These are phyloP conservation scores for Limonius californicus DNA, from an alignment of 1,140 invertebrate species.

Conservation along the genomic window DNA sequence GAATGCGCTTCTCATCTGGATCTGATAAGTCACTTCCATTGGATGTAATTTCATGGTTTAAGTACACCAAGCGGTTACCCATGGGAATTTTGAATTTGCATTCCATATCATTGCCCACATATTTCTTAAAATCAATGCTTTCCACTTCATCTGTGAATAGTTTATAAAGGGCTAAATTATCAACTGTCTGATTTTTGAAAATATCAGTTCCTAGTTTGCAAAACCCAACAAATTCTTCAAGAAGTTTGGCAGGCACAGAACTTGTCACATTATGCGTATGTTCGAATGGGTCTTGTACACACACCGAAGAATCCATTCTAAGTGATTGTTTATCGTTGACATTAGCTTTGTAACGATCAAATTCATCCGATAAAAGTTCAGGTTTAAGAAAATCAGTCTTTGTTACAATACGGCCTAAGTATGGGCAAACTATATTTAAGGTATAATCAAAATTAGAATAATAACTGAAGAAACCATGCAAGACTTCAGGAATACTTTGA, in stretches of 20 bases:
- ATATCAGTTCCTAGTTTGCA: constrained; percentile 28
- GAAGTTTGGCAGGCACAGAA: constrained; percentile 38
- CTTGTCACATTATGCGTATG: constrained; percentile 53
- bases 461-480: constrained; percentile 60
- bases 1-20: background rate
- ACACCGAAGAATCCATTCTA: constrained; percentile 48
- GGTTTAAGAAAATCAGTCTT: constrained; percentile 47
- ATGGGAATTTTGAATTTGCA: constrained; percentile 21
- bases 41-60: constrained; percentile 13
- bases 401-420: constrained; percentile 49
- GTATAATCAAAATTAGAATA: constrained; percentile 53
- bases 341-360: constrained; percentile 49
- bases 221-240: constrained; percentile 28
- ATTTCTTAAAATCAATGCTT: constrained; percentile 15
- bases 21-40: background rate
- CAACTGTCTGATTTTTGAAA: constrained; percentile 15
- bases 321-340: constrained; percentile 38
- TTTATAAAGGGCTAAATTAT: constrained; percentile 25
- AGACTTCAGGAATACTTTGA: constrained; percentile 46
- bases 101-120: background rate
- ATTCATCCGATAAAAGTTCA: constrained; percentile 44
- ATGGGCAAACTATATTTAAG: constrained; percentile 52
- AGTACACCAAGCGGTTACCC: background rate
- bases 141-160: constrained; percentile 23
- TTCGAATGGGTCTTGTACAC: constrained; percentile 62